Conservation (phyloP, 2,113 vertebrate genomes). For the Xenopus borealis region DNA sequence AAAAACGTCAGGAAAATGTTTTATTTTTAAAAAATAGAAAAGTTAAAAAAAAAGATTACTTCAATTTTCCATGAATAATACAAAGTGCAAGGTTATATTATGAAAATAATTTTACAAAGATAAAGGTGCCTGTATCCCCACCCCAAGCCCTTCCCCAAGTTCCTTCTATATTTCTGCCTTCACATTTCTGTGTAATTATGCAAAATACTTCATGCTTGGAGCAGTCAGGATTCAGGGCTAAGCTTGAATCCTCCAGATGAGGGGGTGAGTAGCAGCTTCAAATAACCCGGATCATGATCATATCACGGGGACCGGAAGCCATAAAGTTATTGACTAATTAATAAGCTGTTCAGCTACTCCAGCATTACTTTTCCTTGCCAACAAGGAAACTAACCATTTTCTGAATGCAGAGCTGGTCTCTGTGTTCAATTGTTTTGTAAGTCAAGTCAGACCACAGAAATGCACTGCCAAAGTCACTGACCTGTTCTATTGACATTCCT, state of each 20-base stretch:
- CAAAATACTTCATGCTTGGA: background rate
- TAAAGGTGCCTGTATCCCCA: background rate
- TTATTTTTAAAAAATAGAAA: background rate
- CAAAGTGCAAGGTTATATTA: background rate
- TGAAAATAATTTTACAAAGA: background rate
- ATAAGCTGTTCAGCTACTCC: background rate
- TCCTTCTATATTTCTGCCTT: background rate
- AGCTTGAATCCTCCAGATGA: background rate
- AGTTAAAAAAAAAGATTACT: too few species aligned
- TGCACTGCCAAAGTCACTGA: slow-evolving; percentile 26
- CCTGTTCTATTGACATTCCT: slow-evolving; percentile 1
- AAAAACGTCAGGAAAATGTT: background rate
- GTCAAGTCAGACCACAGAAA: slow-evolving; percentile 4
- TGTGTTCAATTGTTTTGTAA: background rate
- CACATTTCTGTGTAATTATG: background rate
- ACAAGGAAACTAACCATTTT: slow-evolving; percentile 5
- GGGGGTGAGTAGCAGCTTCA: background rate
- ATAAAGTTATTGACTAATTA: background rate
- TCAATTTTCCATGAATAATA: background rate
- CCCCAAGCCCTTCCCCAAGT: background rate
- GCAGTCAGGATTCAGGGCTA: background rate
- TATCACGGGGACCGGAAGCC: background rate
- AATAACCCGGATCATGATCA: background rate
- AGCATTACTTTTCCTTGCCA: slow-evolving; percentile 1
- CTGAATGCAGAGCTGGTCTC: slow-evolving; percentile 38